Percentiles rank a stretch among this genome's conserved stretches.
Conservation (phyloP, 2,888 invertebrate species). For the Meandrusa payeni region DNA sequence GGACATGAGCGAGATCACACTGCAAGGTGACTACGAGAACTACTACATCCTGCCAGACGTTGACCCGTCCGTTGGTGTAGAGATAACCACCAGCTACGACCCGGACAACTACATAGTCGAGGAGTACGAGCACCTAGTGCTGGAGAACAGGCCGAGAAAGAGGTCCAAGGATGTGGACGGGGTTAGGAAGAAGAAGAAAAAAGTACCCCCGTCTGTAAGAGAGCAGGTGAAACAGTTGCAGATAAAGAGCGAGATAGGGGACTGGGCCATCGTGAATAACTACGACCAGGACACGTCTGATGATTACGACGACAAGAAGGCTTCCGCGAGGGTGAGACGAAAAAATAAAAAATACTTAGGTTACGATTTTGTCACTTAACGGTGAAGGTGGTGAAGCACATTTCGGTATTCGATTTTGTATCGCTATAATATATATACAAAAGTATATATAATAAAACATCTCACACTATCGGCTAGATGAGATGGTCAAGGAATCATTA, state of each 20-base stretch:
- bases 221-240: conserved; percentile 40
- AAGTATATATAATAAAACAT: no score
- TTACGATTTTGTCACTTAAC: conserved; percentile 67
- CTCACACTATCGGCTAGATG: no score
- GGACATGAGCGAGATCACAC: conserved; percentile 64
- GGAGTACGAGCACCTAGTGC: conserved; percentile 61
- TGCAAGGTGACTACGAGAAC: conserved; percentile 70
- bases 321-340: conserved; percentile 57
- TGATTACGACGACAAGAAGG: conserved; percentile 63
- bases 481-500: no score
- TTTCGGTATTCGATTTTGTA: conserved; percentile 7
- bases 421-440: no score
- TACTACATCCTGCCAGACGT: conserved; percentile 73
- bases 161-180: conserved; percentile 41
- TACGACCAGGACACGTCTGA: conserved; percentile 55
- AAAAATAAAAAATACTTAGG: conserved; percentile 76
- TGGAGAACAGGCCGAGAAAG: conserved; percentile 61
- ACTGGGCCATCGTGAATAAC: conserved; percentile 63
- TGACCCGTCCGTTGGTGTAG: conserved; percentile 65
- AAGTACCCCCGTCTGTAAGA: conserved; percentile 40
- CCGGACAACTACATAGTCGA: conserved; percentile 68
- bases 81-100: conserved; percentile 68
- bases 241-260: conserved; percentile 45
- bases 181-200: conserved; percentile 38
- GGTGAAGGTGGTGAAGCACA: not conserved